These are phyloP conservation scores for Rhinolophus ferrumequinum DNA, from an alignment of 2,113 vertebrate genomes.

Conservation along the genomic window DNA sequence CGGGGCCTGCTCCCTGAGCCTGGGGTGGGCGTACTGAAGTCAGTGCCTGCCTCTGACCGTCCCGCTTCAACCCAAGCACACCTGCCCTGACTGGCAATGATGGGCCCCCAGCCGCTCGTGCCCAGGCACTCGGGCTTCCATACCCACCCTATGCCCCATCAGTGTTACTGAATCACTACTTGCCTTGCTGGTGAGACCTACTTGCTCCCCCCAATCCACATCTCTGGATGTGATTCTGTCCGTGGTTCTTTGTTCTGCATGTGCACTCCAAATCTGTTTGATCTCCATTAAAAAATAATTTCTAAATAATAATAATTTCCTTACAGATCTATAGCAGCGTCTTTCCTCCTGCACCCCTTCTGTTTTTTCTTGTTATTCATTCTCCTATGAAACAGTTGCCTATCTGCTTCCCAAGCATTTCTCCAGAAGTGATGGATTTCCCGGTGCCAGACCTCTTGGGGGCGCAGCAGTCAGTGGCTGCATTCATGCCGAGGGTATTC, in stretches of 20 bases:
- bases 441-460: not conserved
- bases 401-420: not conserved
- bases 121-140: rapidly evolving
- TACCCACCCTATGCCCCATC: too few species aligned
- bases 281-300: not conserved
- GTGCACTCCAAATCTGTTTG: not conserved
- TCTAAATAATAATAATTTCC: not conserved
- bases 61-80: not conserved
- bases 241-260: not conserved
- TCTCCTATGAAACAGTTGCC: not conserved
- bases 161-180: not conserved
- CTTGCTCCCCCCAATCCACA: not conserved
- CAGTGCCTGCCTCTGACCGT: not conserved
- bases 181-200: not conserved
- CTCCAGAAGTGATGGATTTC: not conserved
- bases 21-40: too few species aligned
- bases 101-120: rapidly evolving
- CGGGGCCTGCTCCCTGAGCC: not conserved
- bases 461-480: too few species aligned
- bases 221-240: not conserved
- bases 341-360: not conserved
- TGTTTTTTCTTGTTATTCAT: not conserved
- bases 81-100: not conserved
- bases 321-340: not conserved
- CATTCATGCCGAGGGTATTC: too few species aligned